Evolutionary conservation across 2,113 vertebrate genomes (phyloP), one percentile per base, ranked within the genome.

Genomic region (Corvus hawaiiensis): DNA sequence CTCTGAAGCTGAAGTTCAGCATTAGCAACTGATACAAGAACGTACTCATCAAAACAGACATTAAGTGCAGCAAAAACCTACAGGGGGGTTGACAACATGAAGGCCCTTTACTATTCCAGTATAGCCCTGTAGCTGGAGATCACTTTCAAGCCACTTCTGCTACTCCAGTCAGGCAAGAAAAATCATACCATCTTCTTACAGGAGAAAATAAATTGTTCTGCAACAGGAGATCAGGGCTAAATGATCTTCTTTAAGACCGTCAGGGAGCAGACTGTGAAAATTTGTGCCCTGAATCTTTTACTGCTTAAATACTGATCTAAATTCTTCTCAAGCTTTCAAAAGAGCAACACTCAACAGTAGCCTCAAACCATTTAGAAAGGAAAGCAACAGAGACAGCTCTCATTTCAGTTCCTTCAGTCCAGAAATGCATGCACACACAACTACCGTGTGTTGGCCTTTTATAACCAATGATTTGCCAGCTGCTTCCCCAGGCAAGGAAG

Each of bases 301-400:
- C 14, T 41, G 64, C 80, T 49, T 82, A 64, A 95, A 96, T 23
- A 75, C 87, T 76, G 74, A 94, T 79, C 74, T 69, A 72, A 95
- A 91, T 94, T 94, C 89, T 89, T 67, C 84, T 75, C 81, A n/a
- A 78, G 76, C 62, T 89, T 92, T 87, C 74, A 79, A 49, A 79
- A 71, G 22, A 94, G 41, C n/a, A 87, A 71, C 49, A 68, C 44
- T 76, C 87, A 62, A 26, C 91, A 85, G 87, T 15, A 91, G 62
- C 87, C 91, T 68, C 67, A 51, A 85, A 82, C 81, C 89, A 95
- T 73, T 87, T 43, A 73, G 71, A 80, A 85, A 66, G 37, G 41
- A 64, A 81, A 87, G 72, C 21, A 35, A n/a, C 10, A 62, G 41
- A 90, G 37, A 24, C 30, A 54, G 58, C 27, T 21, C 75, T 80